Conservation (phyloP, 2,888 invertebrate genomes). For the Teleiodes luculella region DNA sequence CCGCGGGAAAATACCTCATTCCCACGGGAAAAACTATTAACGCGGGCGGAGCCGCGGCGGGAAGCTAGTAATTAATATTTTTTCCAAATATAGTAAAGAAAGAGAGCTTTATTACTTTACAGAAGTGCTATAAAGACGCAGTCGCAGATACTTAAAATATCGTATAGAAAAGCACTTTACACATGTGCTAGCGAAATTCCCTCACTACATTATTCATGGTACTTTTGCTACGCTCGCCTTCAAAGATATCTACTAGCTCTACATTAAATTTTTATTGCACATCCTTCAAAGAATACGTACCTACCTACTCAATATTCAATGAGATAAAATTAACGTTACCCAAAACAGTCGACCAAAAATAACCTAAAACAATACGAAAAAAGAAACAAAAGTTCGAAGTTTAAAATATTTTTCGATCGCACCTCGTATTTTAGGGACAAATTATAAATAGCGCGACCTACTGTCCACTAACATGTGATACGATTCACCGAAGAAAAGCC, state of each 20-base stretch:
- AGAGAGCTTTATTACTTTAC: too few species aligned
- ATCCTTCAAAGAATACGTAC: not conserved
- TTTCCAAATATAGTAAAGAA: too few species aligned
- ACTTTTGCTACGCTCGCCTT: conserved; percentile 3
- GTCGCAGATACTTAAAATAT: too few species aligned
- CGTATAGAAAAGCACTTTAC: not conserved
- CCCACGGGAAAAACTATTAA: too few species aligned
- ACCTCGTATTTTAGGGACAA: conserved; percentile 41
- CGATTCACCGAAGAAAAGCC: conserved; percentile 56
- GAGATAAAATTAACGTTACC: not conserved
- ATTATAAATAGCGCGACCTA: conserved; percentile 60
- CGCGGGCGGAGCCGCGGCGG: too few species aligned
- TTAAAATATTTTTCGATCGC: conserved; percentile 26
- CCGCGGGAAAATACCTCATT: too few species aligned
- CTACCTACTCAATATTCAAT: not conserved
- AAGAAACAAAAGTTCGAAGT: conserved; percentile 18
- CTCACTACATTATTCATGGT: conserved; percentile 15
- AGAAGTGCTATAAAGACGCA: not conserved
- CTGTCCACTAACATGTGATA: conserved; percentile 59
- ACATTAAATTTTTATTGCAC: conserved; percentile 7
- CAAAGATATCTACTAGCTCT: not conserved
- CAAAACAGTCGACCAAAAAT: conserved; percentile 1
- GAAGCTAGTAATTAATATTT: too few species aligned
- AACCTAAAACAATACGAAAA: conserved; percentile 16
- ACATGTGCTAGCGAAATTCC: conserved; percentile 10